Evolutionary conservation across 2,888 invertebrate species (phyloP).

Genomic region (Aporophyla nigra): DNA sequence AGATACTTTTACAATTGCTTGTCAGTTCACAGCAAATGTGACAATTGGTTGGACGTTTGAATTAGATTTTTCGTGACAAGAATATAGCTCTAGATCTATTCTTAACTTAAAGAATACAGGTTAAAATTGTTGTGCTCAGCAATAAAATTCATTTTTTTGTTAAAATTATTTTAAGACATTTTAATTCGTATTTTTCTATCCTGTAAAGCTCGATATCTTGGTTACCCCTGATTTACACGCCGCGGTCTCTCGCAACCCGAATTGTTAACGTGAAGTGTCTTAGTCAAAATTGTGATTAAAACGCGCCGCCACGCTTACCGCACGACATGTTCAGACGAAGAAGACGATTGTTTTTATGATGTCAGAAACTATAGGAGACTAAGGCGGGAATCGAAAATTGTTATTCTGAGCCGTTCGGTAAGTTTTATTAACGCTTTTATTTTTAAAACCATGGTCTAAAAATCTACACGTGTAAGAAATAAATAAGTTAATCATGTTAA

Average conservation of each 20-base stretch:
- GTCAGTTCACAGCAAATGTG: constrained; percentile 53
- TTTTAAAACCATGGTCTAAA: background rate
- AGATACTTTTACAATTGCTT: constrained; percentile 53
- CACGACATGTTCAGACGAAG: constrained; percentile 74
- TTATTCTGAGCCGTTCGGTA: constrained; percentile 79
- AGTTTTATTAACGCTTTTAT: constrained; percentile 63
- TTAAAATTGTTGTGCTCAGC: background rate
- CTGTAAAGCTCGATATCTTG: too few relatives aligned
- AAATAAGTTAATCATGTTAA: background rate
- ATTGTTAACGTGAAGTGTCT: constrained; percentile 49
- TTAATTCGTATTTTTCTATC: background rate
- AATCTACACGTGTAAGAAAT: background rate
- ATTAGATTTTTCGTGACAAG: constrained; percentile 5
- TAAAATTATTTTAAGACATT: background rate
- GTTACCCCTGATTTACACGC: constrained; percentile 5
- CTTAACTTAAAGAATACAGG: background rate
- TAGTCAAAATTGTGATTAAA: constrained; percentile 58
- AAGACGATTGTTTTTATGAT: constrained; percentile 72
- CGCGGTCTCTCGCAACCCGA: background rate
- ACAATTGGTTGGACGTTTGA: constrained; percentile 57
- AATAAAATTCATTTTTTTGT: background rate
- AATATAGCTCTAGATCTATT: background rate
- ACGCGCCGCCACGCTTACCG: constrained; percentile 81
- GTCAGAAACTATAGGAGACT: constrained; percentile 75
- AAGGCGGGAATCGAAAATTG: constrained; percentile 82